Base-by-base conservation (phyloP, 2,113 vertebrate species). In the Trichechus manatus region DNA sequence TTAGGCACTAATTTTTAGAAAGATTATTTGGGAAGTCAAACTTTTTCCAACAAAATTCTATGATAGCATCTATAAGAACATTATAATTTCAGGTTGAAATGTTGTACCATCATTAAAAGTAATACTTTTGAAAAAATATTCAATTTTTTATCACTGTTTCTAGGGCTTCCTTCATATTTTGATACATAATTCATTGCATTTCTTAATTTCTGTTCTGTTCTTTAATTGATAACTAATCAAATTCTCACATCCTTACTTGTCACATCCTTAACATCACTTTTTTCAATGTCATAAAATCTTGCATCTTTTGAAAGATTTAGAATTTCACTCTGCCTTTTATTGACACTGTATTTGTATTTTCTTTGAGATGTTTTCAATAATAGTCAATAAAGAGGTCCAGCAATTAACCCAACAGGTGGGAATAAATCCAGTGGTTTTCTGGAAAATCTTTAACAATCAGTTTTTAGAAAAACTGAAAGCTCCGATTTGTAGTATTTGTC, bases 131-230 rank as follows among this genome's bases (percentile, higher is more conserved):
- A 42, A 79, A 89, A 79, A 79, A 90, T 27, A 8, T 86, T 78
- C 14, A 68, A 94, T 47, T 4, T 87, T 93, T 87, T n/a, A 42
- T 68, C 29, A 44, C 68, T 88, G 81, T 93, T 56, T 36, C 44
- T 36, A 87, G 42, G 50, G 14, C 2, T 90, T 31, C 75, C 14
- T 87, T 61, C 50, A 79, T 10, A 84, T 33, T 72, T 93, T 93
- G 36, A 74, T 59, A 19, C 36, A 13, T 63, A 89, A 94, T 47
- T 81, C 10, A 80, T 80, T 91, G n/a, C 27, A 66, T 92, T 74
- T 72, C 56, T 89, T 91, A 44, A 81, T 81, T 95, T 86, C 36
- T 74, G 66, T 95, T 86, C 36, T 74, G 66, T 89, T 94, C 47
- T 81, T 77, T 39, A 84, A 36, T 25, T 90, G n/a, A 33, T 72